These are phyloP conservation scores for Erebia aethiops DNA, from an alignment of 2,888 invertebrate genomes.

Conservation along the genomic window DNA sequence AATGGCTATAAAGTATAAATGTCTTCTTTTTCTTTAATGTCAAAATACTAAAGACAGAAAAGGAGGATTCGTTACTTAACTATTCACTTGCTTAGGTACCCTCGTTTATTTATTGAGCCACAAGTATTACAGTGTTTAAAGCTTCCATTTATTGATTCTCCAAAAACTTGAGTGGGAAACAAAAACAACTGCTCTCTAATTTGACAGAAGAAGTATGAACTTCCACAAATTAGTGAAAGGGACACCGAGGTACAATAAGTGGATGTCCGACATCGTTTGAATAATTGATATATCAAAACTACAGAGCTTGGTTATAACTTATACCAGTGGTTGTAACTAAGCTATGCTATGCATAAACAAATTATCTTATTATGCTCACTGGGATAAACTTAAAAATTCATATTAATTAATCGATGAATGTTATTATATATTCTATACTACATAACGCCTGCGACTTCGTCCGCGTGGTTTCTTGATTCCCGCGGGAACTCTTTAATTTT, in stretches of 20 bases:
- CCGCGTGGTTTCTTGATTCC: no score
- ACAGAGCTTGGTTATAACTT: neutral
- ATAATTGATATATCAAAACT: slow-evolving; percentile 31
- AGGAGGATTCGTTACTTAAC: no score
- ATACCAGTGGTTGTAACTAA: no score
- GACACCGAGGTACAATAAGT: slow-evolving; percentile 28
- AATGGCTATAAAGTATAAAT: no score
- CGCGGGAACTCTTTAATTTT: no score
- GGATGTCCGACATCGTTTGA: slow-evolving; percentile 31
- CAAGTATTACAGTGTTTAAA: neutral
- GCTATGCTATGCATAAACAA: neutral
- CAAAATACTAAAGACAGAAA: no score
- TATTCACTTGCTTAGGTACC: no score
- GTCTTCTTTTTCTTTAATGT: no score
- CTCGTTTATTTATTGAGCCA: no score
- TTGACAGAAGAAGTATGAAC: slow-evolving; percentile 12
- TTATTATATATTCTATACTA: no score
- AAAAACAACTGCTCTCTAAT: neutral
- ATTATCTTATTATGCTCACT: neutral
- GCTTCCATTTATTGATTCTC: neutral
- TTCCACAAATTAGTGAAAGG: slow-evolving; percentile 30
- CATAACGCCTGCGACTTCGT: no score
- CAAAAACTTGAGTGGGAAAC: neutral
- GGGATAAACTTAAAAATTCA: neutral
- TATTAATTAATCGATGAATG: neutral